Conservation (phyloP, 2,888 invertebrate species). For the Ophion slaviceki region DNA sequence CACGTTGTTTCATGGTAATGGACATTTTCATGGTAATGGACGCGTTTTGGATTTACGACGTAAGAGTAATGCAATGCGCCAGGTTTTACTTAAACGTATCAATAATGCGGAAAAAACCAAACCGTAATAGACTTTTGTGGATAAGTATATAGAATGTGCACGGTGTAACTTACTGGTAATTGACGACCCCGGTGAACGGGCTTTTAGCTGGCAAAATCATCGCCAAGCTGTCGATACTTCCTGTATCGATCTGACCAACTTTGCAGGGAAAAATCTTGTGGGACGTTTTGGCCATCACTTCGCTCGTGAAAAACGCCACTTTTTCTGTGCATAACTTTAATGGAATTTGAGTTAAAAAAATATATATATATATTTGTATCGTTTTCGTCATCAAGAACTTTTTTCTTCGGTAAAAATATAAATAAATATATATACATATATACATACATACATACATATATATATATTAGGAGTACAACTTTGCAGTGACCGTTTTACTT, state of each 20-base stretch:
- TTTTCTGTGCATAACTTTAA: constrained; percentile 73
- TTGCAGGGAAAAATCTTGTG: constrained; percentile 70
- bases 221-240: constrained; percentile 72
- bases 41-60: background rate
- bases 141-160: background rate
- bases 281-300: constrained; percentile 65
- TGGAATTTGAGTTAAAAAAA: background rate
- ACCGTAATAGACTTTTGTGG: background rate
- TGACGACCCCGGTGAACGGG: constrained; percentile 73
- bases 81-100: background rate
- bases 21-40: background rate
- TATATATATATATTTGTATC: background rate
- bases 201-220: constrained; percentile 71
- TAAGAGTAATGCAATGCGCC: background rate
- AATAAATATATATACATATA: background rate
- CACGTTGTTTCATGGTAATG: too few relatives aligned
- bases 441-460: too few relatives aligned
- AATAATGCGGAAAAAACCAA: background rate
- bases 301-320: constrained; percentile 74
- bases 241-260: constrained; percentile 70
- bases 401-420: background rate
- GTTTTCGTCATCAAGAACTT: background rate
- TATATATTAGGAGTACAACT: too few relatives aligned
- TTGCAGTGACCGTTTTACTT: too few relatives aligned
- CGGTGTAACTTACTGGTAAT: constrained; percentile 72